phyloP scores from a whole-genome alignment of 2,888 invertebrate genomes.

The Ophion obscuratus region DNA sequence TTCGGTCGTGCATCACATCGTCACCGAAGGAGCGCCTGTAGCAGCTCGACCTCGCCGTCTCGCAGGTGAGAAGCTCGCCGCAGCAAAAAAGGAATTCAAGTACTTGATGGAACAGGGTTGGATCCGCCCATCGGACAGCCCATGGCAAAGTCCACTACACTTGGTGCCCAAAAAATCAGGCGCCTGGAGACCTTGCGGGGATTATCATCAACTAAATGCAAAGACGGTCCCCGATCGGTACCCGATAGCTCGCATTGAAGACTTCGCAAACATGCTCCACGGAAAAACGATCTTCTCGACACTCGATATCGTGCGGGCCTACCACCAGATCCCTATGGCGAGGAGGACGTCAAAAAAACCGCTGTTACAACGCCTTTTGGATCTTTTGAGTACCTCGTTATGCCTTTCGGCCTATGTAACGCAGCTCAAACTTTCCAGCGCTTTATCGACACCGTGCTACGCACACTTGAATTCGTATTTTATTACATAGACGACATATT shows the following conservation, averaged over 20 bases:
- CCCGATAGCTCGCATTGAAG: conserved; percentile 77
- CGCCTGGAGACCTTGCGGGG: conserved; percentile 73
- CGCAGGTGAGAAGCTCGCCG: conserved; percentile 69
- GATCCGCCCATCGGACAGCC: conserved; percentile 81
- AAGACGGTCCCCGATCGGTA: conserved; percentile 42
- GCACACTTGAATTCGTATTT: conserved; percentile 39
- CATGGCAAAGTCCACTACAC: conserved; percentile 81
- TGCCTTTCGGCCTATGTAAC: conserved; percentile 73
- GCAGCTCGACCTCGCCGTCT: conserved; percentile 55
- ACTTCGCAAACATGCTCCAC: conserved; percentile 71
- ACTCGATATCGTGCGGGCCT: conserved; percentile 39
- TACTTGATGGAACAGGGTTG: conserved; percentile 79
- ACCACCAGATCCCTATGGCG: conserved; percentile 73
- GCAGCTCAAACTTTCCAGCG: conserved; percentile 66
- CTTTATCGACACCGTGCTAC: conserved; percentile 60
- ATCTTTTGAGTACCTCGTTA: conserved; percentile 69
- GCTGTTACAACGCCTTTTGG: conserved; percentile 74
- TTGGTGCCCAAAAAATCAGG: conserved; percentile 73
- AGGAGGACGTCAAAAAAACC: conserved; percentile 74
- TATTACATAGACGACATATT: conserved; percentile 58
- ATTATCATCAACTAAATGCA: conserved; percentile 75
- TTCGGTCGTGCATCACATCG: conserved; percentile 73
- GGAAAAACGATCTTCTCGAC: conserved; percentile 74
- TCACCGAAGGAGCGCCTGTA: conserved; percentile 78
- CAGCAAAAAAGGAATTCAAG: conserved; percentile 76